phyloP scores from a whole-genome alignment of 2,888 invertebrate genomes.

The Camptogramma bilineatum region DNA sequence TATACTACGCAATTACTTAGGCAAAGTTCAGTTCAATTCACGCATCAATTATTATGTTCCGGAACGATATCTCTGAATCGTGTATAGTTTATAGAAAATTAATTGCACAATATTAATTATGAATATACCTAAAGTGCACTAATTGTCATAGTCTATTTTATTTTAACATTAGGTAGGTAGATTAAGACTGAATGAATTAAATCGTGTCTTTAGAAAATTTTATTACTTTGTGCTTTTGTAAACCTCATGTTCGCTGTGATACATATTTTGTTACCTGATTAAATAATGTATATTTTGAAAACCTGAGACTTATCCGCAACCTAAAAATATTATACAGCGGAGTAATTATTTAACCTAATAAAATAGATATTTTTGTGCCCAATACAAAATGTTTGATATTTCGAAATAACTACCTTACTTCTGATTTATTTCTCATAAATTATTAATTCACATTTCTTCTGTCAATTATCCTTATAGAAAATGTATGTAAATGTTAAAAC shows the following conservation, averaged over 20 bases:
- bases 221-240: conserved; percentile 63
- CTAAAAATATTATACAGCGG: neutral
- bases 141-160: conserved; percentile 67
- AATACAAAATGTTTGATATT: neutral
- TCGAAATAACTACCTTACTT: neutral
- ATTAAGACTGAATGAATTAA: conserved; percentile 78
- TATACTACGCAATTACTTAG: conserved; percentile 31
- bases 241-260: conserved; percentile 76
- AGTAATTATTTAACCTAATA: neutral
- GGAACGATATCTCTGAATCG: conserved; percentile 56
- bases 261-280: conserved; percentile 46
- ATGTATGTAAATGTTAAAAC: conserved; percentile 74
- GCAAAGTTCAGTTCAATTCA: conserved; percentile 14
- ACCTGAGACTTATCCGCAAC: neutral
- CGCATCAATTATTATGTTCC: conserved; percentile 4
- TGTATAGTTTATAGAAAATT: conserved; percentile 58
- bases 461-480: conserved; percentile 78
- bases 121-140: conserved; percentile 73
- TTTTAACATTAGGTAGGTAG: conserved; percentile 68
- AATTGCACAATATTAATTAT: conserved; percentile 70
- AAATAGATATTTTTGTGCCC: neutral
- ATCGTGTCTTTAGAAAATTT: conserved; percentile 60
- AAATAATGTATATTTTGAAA: conserved; percentile 12
- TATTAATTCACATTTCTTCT: conserved; percentile 62
- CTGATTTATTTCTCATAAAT: conserved; percentile 5